These are phyloP conservation scores for Pampus argenteus DNA, from an alignment of 2,797 vertebrate species.

Conservation along the genomic window DNA sequence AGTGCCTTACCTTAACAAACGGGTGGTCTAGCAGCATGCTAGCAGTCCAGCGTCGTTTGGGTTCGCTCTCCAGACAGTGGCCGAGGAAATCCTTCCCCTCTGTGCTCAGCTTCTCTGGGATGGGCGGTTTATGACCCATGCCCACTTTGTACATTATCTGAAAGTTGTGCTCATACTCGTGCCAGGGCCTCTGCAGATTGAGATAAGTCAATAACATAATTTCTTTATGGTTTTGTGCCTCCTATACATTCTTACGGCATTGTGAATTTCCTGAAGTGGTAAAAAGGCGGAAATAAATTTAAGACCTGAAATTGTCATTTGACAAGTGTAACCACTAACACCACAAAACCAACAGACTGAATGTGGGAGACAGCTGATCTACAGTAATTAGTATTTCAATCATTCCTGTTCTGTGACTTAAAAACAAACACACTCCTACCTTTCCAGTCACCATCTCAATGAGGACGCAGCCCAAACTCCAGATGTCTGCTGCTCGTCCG, in stretches of 20 bases:
- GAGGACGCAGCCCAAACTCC: slow-evolving; percentile 98
- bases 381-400: too few relatives aligned
- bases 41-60: slow-evolving; percentile 95
- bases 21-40: slow-evolving; percentile 97
- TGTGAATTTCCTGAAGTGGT: neutral
- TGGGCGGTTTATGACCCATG: slow-evolving; percentile 98
- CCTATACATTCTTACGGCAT: neutral
- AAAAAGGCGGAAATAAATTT: neutral
- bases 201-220: slow-evolving; percentile 5
- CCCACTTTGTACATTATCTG: slow-evolving; percentile 99
- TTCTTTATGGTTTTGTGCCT: slow-evolving; percentile 8
- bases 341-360: neutral
- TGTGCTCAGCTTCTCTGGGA: slow-evolving; percentile 95
- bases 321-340: neutral
- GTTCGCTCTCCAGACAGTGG: slow-evolving; percentile 98
- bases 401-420: too few relatives aligned
- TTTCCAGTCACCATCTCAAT: slow-evolving; percentile 99
- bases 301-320: neutral
- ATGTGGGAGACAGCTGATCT: neutral
- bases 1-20: slow-evolving; percentile 92
- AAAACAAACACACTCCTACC: too few relatives aligned
- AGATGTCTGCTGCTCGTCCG: slow-evolving; percentile 96
- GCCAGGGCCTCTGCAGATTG: slow-evolving; percentile 93
- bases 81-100: slow-evolving; percentile 97
- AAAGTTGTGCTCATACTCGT: slow-evolving; percentile 99